These are phyloP conservation scores for Tromatobia lineatoria DNA, from an alignment of 2,888 invertebrate genomes.

Conservation along the genomic window DNA sequence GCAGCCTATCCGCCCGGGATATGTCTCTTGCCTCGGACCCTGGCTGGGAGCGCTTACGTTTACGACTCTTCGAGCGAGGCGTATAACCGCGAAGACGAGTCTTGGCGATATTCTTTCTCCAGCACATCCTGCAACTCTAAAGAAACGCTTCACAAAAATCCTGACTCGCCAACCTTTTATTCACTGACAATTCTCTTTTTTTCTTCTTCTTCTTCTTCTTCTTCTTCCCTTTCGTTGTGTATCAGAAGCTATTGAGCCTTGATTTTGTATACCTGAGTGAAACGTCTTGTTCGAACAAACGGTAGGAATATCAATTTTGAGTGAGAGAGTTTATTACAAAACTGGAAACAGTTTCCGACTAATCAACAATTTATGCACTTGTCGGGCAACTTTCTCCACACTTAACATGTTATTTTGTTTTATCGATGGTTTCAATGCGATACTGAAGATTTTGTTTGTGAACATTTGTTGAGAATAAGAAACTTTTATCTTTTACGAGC, in stretches of 20 bases:
- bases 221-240: background rate
- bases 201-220: background rate
- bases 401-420: no score
- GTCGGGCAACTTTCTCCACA: no score
- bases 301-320: background rate
- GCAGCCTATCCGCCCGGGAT: conserved; percentile 59
- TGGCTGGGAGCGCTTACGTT: conserved; percentile 71
- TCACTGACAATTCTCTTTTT: background rate
- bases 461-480: no score
- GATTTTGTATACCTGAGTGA: background rate
- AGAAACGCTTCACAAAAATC: conserved; percentile 4
- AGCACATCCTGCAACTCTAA: conserved; percentile 13
- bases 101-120: conserved; percentile 35
- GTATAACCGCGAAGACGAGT: conserved; percentile 62
- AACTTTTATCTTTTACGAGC: no score
- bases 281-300: background rate
- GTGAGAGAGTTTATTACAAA: background rate
- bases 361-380: background rate
- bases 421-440: no score
- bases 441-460: no score
- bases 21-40: conserved; percentile 66
- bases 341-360: background rate
- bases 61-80: conserved; percentile 76
- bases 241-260: background rate
- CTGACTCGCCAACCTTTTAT: conserved; percentile 4